Evolutionary conservation across 2,797 vertebrate species (phyloP), one percentile per base, ranked within the genome.

Genomic region (Enteromius viviparus): DNA sequence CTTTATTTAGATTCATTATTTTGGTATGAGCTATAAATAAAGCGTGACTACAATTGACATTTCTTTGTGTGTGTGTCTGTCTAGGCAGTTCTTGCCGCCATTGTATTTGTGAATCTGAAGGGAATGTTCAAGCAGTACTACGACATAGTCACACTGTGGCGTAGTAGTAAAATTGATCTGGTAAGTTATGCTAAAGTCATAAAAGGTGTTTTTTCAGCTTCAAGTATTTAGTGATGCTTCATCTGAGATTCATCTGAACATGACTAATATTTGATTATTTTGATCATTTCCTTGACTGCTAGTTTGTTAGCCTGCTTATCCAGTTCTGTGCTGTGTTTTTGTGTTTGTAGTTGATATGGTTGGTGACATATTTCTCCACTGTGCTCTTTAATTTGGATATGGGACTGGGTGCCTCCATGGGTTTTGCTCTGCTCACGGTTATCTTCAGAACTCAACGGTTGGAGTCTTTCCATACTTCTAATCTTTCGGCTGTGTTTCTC

Each of bases 381-480:
- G 74, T 98, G 70, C 85, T 97, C 23, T 93, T 98, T 74, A 97
- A 98, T 85, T 88, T 99, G 90, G 98, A 99, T 88, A 89, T 99
- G 1, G 98, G 98, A 76, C 95, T 99, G 51, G 97, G 87, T 0
- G 96, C 89, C 4, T 96, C 98, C 0, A 91, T 99, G 78, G 89
- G 81, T 34, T 99, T 99, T 64, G 94, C 96, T 70, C 87, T 99
- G 80, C 92, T 99, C 65, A 97, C 96, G 0, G 95, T 99, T 82
- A 96, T 98, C 90, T 93, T 99, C 91, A 97, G 97, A 87, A 98
- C 95, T 10, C 98, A 99, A 91, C 85, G 96, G 98, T 99, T 90
- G 96, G 96, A 84, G n/a, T 82, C 62, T 42, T 94, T 10, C 62
- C 66, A 23, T 72, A 53, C 34, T 47, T 81, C 37, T 81, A 74